These are phyloP conservation scores for Diarsia dahlii DNA, from an alignment of 2,888 invertebrate genomes.

Conservation along the genomic window DNA sequence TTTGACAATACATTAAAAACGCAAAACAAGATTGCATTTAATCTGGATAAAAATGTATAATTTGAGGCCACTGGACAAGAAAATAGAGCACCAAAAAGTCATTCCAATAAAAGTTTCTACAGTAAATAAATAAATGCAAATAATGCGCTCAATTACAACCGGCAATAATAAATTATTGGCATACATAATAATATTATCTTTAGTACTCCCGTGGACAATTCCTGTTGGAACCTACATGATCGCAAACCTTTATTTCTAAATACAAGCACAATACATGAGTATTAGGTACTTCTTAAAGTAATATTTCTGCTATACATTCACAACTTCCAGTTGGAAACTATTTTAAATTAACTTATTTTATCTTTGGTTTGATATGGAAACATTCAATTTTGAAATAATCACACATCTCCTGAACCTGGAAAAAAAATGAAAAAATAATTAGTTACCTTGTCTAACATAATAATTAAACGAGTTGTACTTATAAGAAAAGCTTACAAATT, in stretches of 20 bases:
- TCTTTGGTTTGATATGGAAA: conserved; percentile 92
- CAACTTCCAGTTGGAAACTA: conserved; percentile 55
- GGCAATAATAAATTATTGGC: conserved; percentile 23
- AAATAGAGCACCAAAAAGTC: neutral
- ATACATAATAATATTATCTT: conserved; percentile 13
- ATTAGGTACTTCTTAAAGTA: conserved; percentile 32
- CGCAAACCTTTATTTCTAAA: conserved; percentile 53
- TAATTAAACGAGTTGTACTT: neutral
- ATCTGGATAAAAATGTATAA: conserved; percentile 9
- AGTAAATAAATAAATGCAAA: conserved; percentile 32
- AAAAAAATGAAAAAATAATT: conserved; percentile 59
- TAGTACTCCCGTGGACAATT: conserved; percentile 7
- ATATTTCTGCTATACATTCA: conserved; percentile 45
- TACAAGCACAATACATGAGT: conserved; percentile 57
- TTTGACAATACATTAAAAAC: conserved; percentile 1
- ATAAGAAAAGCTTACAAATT: neutral
- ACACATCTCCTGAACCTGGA: conserved; percentile 98
- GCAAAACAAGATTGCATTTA: neutral
- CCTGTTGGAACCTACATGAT: conserved; percentile 23
- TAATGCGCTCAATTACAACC: conserved; percentile 1
- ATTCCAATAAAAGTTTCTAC: neutral
- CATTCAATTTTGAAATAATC: conserved; percentile 97
- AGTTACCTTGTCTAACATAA: neutral
- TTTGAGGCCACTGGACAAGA: neutral
- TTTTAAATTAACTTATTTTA: conserved; percentile 73